Percentiles rank a stretch among this genome's conserved stretches.
phyloP scores from a whole-genome alignment of 2,888 invertebrate species.

The Teleiodes luculella region DNA sequence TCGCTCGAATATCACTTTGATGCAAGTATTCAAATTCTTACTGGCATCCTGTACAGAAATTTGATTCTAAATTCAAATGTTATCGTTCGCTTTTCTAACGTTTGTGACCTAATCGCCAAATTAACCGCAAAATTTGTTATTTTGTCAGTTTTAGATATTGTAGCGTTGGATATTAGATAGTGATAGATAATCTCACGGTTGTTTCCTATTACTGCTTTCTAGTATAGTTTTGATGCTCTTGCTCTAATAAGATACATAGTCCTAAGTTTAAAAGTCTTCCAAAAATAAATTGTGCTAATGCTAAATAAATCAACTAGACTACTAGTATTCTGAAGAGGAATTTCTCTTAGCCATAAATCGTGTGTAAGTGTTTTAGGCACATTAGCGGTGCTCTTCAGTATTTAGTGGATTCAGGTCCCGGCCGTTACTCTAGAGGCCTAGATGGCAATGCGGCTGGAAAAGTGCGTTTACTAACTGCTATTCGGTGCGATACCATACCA shows the following conservation, averaged over 20 bases:
- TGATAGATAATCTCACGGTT: too few species aligned
- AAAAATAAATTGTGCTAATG: too few species aligned
- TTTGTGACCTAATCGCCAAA: constrained; percentile 25
- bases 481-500: constrained; percentile 49
- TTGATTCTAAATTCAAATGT: neutral
- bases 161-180: too few species aligned
- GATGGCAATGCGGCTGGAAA: constrained; percentile 60
- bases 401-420: constrained; percentile 41
- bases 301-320: too few species aligned
- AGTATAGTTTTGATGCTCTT: too few species aligned
- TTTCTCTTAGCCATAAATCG: constrained; percentile 5
- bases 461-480: constrained; percentile 42
- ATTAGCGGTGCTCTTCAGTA: constrained; percentile 22
- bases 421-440: constrained; percentile 55
- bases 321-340: neutral
- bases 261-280: too few species aligned
- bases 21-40: neutral
- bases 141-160: too few species aligned
- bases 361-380: constrained; percentile 21
- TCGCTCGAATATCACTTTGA: constrained; percentile 1
- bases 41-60: neutral
- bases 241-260: too few species aligned
- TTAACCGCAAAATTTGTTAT: constrained; percentile 28
- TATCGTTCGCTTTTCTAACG: neutral
- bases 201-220: too few species aligned